These are phyloP conservation scores for Tenualosa ilisha DNA, from an alignment of 2,797 vertebrate species.

Conservation along the genomic window DNA sequence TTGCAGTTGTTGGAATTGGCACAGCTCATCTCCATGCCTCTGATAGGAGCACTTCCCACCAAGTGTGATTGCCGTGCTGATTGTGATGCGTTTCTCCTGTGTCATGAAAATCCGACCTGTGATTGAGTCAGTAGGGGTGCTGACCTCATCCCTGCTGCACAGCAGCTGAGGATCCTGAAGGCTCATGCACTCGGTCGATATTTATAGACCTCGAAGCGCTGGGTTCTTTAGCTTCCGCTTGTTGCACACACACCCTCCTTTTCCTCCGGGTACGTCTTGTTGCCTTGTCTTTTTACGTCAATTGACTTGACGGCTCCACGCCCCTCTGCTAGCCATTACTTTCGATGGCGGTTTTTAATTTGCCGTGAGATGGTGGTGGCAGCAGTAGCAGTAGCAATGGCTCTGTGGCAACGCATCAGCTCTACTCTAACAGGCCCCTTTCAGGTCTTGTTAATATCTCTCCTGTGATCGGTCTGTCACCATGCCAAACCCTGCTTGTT, in stretches of 20 bases:
- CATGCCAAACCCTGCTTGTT: neutral
- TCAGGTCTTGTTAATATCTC: neutral
- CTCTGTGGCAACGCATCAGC: neutral
- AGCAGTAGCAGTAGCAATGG: no score
- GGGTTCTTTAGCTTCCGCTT: neutral
- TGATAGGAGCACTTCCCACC: neutral
- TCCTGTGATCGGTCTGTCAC: neutral
- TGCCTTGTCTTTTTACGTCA: neutral
- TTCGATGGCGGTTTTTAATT: neutral
- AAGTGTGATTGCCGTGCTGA: neutral
- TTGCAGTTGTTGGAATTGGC: neutral
- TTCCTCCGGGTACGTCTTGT: neutral
- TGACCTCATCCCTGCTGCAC: neutral
- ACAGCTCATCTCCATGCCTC: neutral
- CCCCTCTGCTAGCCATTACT: neutral
- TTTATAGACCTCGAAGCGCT: neutral
- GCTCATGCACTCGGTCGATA: neutral
- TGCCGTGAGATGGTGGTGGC: neutral
- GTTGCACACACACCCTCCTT: neutral
- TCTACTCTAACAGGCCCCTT: neutral
- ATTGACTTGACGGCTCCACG: conserved; percentile 9
- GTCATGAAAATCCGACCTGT: neutral
- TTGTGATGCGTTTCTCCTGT: neutral
- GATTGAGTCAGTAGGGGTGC: neutral
- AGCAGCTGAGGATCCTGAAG: neutral